Evolutionary conservation across 1,140 invertebrate genomes (phyloP).

Genomic region (Zaprionus lachaisei): DNA sequence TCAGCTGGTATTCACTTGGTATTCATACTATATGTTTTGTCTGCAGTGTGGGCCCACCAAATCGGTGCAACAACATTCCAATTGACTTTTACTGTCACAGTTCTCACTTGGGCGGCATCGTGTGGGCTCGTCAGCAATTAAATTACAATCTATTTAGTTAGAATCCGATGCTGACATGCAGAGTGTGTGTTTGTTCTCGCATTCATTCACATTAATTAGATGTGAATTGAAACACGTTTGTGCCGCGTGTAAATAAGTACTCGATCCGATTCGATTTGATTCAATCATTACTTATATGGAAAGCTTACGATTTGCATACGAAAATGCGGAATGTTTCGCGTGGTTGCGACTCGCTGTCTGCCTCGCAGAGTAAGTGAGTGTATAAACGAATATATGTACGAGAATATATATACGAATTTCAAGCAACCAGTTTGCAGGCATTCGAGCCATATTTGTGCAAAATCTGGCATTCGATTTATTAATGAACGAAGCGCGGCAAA

Average conservation of each 20-base stretch:
- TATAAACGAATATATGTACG: background rate
- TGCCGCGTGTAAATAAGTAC: constrained; percentile 51
- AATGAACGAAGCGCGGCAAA: constrained; percentile 57
- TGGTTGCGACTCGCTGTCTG: constrained; percentile 54
- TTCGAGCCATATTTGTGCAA: constrained; percentile 67
- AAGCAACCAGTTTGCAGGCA: constrained; percentile 48
- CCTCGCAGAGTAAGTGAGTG: constrained; percentile 25
- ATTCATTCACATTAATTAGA: constrained; percentile 77
- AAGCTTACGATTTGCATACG: constrained; percentile 72
- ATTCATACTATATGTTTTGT: constrained; percentile 19
- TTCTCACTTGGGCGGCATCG: constrained; percentile 15
- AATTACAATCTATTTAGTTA: constrained; percentile 42
- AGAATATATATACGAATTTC: constrained; percentile 5
- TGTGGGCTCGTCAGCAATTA: constrained; percentile 63
- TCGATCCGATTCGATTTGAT: constrained; percentile 44
- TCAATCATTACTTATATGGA: constrained; percentile 58
- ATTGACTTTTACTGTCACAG: constrained; percentile 33
- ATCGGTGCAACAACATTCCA: constrained; percentile 60
- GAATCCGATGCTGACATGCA: constrained; percentile 2
- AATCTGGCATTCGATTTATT: constrained; percentile 67
- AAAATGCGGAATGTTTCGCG: constrained; percentile 54
- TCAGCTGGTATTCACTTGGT: background rate
- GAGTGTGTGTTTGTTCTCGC: constrained; percentile 31
- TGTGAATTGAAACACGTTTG: constrained; percentile 73
- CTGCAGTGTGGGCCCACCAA: constrained; percentile 50